These are phyloP conservation scores for Myxocyprinus asiaticus DNA, from an alignment of 2,113 vertebrate species.

Conservation along the genomic window DNA sequence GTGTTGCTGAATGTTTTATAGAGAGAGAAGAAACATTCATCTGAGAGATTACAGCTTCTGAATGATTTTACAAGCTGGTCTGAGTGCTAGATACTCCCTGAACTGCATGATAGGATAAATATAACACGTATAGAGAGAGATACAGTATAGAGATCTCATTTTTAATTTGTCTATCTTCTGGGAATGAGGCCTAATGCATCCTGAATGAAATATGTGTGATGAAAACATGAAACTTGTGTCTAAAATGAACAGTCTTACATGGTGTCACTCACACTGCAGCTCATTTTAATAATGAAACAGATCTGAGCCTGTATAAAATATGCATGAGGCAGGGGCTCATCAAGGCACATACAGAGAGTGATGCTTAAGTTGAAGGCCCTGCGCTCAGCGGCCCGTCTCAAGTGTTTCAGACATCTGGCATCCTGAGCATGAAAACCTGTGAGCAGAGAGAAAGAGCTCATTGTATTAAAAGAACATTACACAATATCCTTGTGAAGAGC, in stretches of 20 bases:
- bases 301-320: constrained; percentile 7
- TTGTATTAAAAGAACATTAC: background rate
- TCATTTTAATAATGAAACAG: background rate
- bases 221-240: background rate
- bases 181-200: background rate
- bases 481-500: background rate
- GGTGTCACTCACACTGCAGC: background rate
- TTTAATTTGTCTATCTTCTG: too few species aligned
- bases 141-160: too few species aligned
- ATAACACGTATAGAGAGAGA: background rate
- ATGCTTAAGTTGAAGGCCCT: background rate
- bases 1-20: too few species aligned
- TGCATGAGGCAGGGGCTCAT: constrained; percentile 14
- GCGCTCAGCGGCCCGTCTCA: background rate
- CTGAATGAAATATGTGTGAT: background rate
- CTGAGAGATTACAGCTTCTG: too few species aligned
- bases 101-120: too few species aligned
- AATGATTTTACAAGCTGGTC: too few species aligned
- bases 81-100: too few species aligned
- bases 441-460: background rate
- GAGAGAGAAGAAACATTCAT: too few species aligned
- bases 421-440: background rate
- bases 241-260: background rate
- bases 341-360: background rate
- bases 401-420: constrained; percentile 12